These are phyloP conservation scores for Chydorus sphaericus DNA, from an alignment of 2,888 invertebrate genomes.

Conservation along the genomic window DNA sequence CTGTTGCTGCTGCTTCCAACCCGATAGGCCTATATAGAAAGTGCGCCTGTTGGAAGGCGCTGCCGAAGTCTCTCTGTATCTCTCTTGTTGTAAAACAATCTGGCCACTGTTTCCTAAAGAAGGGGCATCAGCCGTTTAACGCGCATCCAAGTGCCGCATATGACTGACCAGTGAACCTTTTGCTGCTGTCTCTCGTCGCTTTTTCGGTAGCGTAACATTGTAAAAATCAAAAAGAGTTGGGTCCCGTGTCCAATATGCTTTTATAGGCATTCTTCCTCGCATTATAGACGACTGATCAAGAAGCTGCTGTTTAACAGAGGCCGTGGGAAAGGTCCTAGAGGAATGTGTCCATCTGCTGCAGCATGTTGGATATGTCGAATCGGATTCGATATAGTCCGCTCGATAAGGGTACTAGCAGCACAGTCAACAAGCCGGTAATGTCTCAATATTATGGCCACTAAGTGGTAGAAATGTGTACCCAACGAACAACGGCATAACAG, in stretches of 20 bases:
- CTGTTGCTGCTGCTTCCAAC: background rate
- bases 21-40: background rate
- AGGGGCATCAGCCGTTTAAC: no score
- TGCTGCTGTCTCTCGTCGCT: background rate
- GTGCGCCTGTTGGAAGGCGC: background rate
- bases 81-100: conserved; percentile 5
- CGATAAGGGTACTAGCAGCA: no score
- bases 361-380: no score
- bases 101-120: conserved; percentile 6
- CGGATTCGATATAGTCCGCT: no score
- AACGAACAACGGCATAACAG: no score
- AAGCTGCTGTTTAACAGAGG: no score
- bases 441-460: no score
- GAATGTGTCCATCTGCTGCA: no score
- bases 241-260: background rate
- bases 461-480: no score
- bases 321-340: no score
- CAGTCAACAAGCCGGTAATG: no score
- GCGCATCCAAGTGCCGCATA: background rate
- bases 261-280: background rate
- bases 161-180: background rate
- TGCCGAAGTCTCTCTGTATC: background rate
- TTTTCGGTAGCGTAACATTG: conserved; percentile 1
- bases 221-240: background rate
- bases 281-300: no score